These are phyloP conservation scores for Lineus longissimus DNA, from an alignment of 1,140 invertebrate species.

Conservation along the genomic window DNA sequence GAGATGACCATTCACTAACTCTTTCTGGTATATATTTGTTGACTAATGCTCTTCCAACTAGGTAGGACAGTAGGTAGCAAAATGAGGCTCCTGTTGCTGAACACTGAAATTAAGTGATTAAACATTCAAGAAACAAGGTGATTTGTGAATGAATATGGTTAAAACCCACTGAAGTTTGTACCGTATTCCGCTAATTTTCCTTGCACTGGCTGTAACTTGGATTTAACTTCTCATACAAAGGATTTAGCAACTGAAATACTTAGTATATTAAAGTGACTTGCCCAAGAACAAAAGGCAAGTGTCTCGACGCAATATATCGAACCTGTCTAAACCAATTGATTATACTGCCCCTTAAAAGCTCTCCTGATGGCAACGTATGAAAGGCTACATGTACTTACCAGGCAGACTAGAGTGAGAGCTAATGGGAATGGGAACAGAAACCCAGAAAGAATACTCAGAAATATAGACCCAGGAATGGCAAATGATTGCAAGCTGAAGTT, in stretches of 20 bases:
- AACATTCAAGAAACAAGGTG: constrained; percentile 2
- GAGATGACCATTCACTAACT: constrained; percentile 77
- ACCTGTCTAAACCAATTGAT: too few relatives aligned
- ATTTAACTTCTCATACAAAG: too few relatives aligned
- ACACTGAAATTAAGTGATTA: constrained; percentile 63
- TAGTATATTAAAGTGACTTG: too few relatives aligned
- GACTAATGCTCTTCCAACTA: constrained; percentile 81
- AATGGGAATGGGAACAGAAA: constrained; percentile 93
- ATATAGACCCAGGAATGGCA: constrained; percentile 98
- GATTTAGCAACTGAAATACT: too few relatives aligned
- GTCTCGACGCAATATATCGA: too few relatives aligned
- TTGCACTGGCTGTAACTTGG: too few relatives aligned
- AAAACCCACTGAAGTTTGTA: too few relatives aligned
- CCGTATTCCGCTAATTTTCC: too few relatives aligned
- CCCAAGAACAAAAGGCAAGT: too few relatives aligned
- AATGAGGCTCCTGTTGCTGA: constrained; percentile 92
- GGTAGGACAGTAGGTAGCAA: constrained; percentile 88
- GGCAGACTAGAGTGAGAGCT: constrained; percentile 86
- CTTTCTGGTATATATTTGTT: constrained; percentile 84
- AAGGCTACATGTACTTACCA: constrained; percentile 54
- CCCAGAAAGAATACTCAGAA: constrained; percentile 93
- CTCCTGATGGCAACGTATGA: too few relatives aligned
- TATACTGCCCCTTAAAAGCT: too few relatives aligned
- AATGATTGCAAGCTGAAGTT: constrained; percentile 89
- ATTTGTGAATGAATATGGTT: background rate